phyloP scores from a whole-genome alignment of 2,888 invertebrate genomes.

The Timema cristinae region DNA sequence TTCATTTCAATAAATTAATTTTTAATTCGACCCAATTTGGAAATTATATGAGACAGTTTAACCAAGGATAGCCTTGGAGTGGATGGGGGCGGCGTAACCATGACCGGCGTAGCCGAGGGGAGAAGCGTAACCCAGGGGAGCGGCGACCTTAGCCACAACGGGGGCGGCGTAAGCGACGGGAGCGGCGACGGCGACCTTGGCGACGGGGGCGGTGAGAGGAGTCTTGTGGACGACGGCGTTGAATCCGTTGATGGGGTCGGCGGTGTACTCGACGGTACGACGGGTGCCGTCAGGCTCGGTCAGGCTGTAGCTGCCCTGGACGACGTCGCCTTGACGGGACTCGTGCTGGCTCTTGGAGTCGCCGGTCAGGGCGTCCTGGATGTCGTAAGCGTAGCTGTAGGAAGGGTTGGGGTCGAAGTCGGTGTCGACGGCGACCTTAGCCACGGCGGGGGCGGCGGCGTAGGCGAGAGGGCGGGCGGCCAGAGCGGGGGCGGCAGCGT shows the following conservation, averaged over 20 bases:
- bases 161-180: constrained; percentile 44
- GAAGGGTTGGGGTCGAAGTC: constrained; percentile 14
- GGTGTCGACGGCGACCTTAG: constrained; percentile 8
- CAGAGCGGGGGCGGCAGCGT: no score
- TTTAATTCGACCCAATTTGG: no score
- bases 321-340: constrained; percentile 13
- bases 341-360: constrained; percentile 13
- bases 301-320: constrained; percentile 15
- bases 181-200: constrained; percentile 20
- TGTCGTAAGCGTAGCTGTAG: constrained; percentile 13
- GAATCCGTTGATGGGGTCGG: constrained; percentile 13
- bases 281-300: constrained; percentile 14
- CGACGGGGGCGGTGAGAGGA: constrained; percentile 36
- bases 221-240: constrained; percentile 41
- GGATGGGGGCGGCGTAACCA: constrained; percentile 13
- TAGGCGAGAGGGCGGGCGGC: neutral
- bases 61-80: constrained; percentile 9
- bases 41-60: neutral
- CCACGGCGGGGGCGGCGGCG: neutral
- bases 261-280: constrained; percentile 15
- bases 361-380: constrained; percentile 14
- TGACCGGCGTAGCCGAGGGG: constrained; percentile 18
- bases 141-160: constrained; percentile 44
- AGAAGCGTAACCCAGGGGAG: constrained; percentile 42
- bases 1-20: no score